Base-by-base conservation (phyloP, 2,113 vertebrate genomes). In the Sprattus sprattus region DNA sequence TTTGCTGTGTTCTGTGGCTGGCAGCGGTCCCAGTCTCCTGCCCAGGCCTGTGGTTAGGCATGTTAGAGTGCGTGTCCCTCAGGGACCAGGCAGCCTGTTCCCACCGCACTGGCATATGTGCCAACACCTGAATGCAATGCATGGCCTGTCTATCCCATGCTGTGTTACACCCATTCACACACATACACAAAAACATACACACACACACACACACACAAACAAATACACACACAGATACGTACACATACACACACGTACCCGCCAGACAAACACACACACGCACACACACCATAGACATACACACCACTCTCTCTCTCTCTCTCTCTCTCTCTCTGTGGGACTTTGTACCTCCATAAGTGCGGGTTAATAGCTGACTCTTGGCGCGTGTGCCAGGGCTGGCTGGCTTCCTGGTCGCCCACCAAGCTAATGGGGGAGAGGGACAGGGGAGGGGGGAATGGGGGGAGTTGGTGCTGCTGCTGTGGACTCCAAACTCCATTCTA, bases 221-320 rank as follows among this genome's bases (percentile, higher is more conserved):
- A 22, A 16, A 20, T 18, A 10, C 54, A 6, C 54, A n/a, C 54
- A 60, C 54, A 60, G 16, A 60, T 7, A 67, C 64, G 25, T n/a
- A 28, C 64, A 67, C 64, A 67, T n/a, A 67, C 22, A 28, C 64
- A 67, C n/a, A 67, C 64, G 25, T 20, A 64, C 57, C 6, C 57
- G 10, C 64, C 11, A 39, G 39, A n/a, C 54, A 60, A 18, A 60
- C 54, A 60, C 13, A 32, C 25, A 32, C 13, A 15, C 25, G 44
- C 28, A 78, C 71, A 78, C 28, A 44, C 67, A 47, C 87, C 18
- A 28, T 18, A 44, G 39, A 85, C 80, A 0, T 44, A 20, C 39
- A 83, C 71, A 54, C 95, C 93, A 95, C 39, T 39, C 39, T 39
- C 39, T 39, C 39, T 39, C 2, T 1, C 39, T 28, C 64, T n/a